These are phyloP conservation scores for Anguilla megastoma DNA, from an alignment of 2,797 vertebrate genomes.

Conservation along the genomic window DNA sequence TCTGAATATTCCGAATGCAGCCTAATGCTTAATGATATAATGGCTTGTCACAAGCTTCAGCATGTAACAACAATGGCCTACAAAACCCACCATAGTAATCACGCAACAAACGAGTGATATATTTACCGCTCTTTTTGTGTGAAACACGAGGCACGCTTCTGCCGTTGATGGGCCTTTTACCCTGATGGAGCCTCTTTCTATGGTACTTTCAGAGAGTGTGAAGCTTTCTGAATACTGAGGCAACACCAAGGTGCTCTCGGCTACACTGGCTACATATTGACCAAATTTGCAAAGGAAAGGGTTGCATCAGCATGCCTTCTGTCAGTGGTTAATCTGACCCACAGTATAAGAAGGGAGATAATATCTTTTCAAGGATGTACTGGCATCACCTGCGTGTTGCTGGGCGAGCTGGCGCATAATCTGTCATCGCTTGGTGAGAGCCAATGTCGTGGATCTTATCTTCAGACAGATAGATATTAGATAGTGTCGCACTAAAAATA, in stretches of 20 bases:
- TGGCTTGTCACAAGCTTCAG: background rate
- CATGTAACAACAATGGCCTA: background rate
- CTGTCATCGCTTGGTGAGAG: background rate
- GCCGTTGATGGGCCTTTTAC: background rate
- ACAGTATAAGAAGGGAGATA: background rate
- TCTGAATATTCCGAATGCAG: background rate
- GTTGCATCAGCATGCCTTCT: background rate
- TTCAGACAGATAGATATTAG: background rate
- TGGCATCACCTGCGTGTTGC: background rate
- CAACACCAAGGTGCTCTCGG: background rate
- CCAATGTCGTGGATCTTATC: background rate
- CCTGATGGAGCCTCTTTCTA: background rate
- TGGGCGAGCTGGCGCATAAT: background rate
- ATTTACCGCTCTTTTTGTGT: background rate
- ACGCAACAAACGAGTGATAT: background rate
- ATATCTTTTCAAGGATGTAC: background rate
- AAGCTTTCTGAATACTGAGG: background rate
- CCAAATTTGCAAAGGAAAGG: background rate
- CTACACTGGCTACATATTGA: background rate
- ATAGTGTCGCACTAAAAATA: background rate
- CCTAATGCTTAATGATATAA: background rate
- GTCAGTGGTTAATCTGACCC: background rate
- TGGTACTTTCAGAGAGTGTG: too few species aligned
- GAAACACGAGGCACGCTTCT: background rate
- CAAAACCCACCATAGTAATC: background rate